Conservation (phyloP, 2,888 invertebrate species). For the Punctoribates punctum region DNA sequence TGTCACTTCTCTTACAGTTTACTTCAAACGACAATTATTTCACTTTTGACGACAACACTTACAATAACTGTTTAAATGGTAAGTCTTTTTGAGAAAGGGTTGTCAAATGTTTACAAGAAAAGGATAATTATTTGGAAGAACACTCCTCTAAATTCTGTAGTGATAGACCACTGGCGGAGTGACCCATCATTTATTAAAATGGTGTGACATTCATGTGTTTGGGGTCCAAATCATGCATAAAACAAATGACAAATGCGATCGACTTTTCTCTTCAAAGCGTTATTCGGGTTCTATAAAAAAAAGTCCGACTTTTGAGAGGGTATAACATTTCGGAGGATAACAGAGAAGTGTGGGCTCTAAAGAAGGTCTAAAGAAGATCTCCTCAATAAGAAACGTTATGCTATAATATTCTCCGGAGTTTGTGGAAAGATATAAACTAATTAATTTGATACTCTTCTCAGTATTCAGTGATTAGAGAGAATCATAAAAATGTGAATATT, state of each 20-base stretch:
- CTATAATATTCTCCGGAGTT: too few relatives aligned
- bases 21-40: too few relatives aligned
- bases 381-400: too few relatives aligned
- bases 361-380: neutral
- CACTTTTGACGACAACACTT: too few relatives aligned
- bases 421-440: too few relatives aligned
- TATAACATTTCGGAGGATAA: neutral
- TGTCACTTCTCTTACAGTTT: too few relatives aligned
- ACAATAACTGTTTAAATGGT: too few relatives aligned
- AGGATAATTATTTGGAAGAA: too few relatives aligned
- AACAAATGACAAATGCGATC: neutral
- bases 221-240: constrained; percentile 27
- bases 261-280: neutral
- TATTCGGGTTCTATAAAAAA: neutral
- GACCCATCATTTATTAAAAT: neutral
- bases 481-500: neutral
- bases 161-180: neutral
- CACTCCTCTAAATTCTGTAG: neutral
- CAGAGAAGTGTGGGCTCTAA: neutral
- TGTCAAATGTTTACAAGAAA: too few relatives aligned
- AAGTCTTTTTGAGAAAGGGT: too few relatives aligned
- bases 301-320: neutral
- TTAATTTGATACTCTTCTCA: too few relatives aligned
- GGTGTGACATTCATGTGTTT: neutral
- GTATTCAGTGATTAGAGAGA: too few relatives aligned